Base-by-base conservation (phyloP, 2,113 vertebrate genomes). In the Meriones unguiculatus region DNA sequence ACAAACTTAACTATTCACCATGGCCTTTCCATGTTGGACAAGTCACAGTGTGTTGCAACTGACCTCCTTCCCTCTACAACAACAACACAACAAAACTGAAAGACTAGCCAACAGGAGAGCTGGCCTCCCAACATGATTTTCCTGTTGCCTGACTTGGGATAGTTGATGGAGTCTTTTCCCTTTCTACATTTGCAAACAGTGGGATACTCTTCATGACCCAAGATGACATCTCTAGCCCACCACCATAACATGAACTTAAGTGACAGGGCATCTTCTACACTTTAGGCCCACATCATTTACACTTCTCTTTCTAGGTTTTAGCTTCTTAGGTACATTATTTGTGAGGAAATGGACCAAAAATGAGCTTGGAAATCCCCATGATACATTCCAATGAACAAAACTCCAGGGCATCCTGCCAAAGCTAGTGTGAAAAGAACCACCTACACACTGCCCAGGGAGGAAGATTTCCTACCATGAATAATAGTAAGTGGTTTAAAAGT, bases 301-400 rank as follows among this genome's bases (percentile, higher is more conserved):
- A 28, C 41, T 80, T 50, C 28, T 1, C 41, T 52, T 95, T 93
- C 30, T 80, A 72, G 81, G 64, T 84, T 81, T 87, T 72, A 72
- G 50, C 54, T 87, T 86, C 76, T n/a, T 70, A 78, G 90, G 54
- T n/a, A 57, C 35, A 70, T 52, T 52, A 65, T 59, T 46, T 59
- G 80, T 52, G 62, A 91, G 30, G 41, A 90, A 52, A 67, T 20
- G 77, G 54, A 30, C 54, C 6, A 32, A 11, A 11, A 18, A 50
- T 24, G 90, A 87, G n/a, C 92, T 24, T 69, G 89, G 95, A 87
- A 52, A 82, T 90, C 64, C 90, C 57, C 22, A 62, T 24, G 15
- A 76, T 8, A 24, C 32, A 78, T 91, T 52, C 57, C 70, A 73
- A 54, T 24, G 72, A 85, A 93, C 69, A 62, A 20, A 92, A 86